Evolutionary conservation across 2,113 vertebrate species (phyloP).

Genomic region (Parotia lawesii): DNA sequence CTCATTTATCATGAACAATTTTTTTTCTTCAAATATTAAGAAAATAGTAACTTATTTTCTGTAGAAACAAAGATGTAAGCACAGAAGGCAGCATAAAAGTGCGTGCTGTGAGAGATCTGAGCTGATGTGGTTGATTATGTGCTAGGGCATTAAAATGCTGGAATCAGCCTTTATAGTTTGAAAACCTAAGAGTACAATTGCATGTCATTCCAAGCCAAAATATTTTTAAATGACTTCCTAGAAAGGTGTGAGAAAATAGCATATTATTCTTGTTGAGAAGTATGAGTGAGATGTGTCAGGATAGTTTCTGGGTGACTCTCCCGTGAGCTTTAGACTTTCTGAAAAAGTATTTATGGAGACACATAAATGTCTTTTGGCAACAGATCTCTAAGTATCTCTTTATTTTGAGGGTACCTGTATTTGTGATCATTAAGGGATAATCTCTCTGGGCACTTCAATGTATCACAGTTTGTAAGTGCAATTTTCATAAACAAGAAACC

Average conservation of each 20-base stretch:
- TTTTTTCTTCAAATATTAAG: neutral
- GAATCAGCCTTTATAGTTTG: neutral
- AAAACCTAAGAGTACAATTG: neutral
- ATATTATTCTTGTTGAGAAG: neutral
- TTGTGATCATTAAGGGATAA: rapidly evolving
- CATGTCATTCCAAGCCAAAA: neutral
- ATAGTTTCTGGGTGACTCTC: neutral
- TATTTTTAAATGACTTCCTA: neutral
- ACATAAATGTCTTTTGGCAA: neutral
- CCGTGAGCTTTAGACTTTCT: neutral
- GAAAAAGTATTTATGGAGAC: neutral
- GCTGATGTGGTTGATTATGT: neutral
- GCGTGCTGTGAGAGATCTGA: neutral
- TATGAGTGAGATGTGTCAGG: neutral
- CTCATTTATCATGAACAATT: neutral
- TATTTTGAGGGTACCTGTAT: neutral
- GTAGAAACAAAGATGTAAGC: neutral
- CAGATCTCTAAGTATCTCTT: neutral
- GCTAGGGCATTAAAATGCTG: neutral
- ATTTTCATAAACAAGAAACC: neutral
- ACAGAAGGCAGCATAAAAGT: neutral
- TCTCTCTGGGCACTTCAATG: neutral
- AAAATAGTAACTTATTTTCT: neutral
- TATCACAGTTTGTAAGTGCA: neutral
- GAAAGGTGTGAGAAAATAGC: neutral